Evolutionary conservation across 2,888 invertebrate species (phyloP).

Genomic region (Lamellibrachia satsuma): DNA sequence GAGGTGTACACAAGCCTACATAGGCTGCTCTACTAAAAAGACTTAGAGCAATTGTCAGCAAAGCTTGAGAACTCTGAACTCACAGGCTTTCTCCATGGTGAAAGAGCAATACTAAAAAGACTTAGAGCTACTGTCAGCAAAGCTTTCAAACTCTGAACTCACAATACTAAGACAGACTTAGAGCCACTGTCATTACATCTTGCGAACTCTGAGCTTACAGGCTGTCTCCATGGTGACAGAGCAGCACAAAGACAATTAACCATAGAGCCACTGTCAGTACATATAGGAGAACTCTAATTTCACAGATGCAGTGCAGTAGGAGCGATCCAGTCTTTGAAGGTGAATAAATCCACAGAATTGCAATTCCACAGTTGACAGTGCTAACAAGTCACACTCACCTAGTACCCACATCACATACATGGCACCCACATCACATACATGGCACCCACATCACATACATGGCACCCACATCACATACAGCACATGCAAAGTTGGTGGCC

Average conservation of each 20-base stretch:
- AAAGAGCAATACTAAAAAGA: background rate
- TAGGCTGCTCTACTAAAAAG: background rate
- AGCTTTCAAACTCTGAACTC: too few relatives aligned
- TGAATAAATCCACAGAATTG: slow-evolving; percentile 13
- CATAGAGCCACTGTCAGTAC: background rate
- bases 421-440: background rate
- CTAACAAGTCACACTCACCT: background rate
- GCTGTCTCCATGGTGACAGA: too few relatives aligned
- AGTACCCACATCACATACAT: background rate
- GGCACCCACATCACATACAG: background rate
- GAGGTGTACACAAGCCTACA: background rate
- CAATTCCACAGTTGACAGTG: background rate
- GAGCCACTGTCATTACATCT: background rate
- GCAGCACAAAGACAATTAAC: too few relatives aligned
- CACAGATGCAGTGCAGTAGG: background rate
- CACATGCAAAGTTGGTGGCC: background rate
- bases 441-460: background rate
- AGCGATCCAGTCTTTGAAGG: background rate
- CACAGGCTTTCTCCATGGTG: too few relatives aligned
- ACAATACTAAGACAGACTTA: too few relatives aligned
- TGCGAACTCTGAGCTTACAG: background rate
- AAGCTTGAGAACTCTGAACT: too few relatives aligned
- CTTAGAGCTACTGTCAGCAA: background rate
- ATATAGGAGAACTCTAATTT: background rate
- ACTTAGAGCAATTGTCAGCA: background rate